Evolutionary conservation across 2,888 invertebrate species (phyloP), one percentile per base, ranked within the genome.

Genomic region (Epiblema foenella): DNA sequence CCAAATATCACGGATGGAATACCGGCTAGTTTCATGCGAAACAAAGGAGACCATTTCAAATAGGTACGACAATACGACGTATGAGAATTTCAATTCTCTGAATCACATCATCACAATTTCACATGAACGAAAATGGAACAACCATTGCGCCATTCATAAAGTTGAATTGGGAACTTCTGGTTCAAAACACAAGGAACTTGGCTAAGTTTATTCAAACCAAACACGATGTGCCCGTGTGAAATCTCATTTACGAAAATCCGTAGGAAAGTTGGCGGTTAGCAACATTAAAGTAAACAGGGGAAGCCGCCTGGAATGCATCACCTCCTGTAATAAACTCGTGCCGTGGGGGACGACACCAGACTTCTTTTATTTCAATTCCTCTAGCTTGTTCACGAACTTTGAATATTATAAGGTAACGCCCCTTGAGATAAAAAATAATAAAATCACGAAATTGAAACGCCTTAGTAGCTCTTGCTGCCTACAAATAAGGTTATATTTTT

Each of bases 331-430:
- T 87, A 89, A 87, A 89, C 83, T 80, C 76, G 76, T 75, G 73
- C 74, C 76, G 77, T 75, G 70, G 73, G 76, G 79, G 80, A 81
- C 78, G 79, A 79, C 79, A 79, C 80, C 77, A 79, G 75, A 79
- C 79, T 83, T 83, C 83, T 86, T 89, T 88, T 86, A 85, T 86
- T 90, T 89, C 88, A 88, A 89, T 89, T 84, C 82, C 82, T 81
- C 79, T 78, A 79, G 80, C 79, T 83, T 81, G 81, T 85, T 83
- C 77, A 76, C 76, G 78, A 87, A 85, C 79, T 88, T 87, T 82
- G 79, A 84, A 83, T 83, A 83, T 85, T 88, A 85, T 88, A 67
- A 62, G 49, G 71, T 67, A 71, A 71, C 78, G 77, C 76, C 81
- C 78, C 83, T 78, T 77, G 73, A 78, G 81, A 83, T 83, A 85